Conservation (phyloP, 2,888 invertebrate genomes). For the Amphimallon solstitiale region DNA sequence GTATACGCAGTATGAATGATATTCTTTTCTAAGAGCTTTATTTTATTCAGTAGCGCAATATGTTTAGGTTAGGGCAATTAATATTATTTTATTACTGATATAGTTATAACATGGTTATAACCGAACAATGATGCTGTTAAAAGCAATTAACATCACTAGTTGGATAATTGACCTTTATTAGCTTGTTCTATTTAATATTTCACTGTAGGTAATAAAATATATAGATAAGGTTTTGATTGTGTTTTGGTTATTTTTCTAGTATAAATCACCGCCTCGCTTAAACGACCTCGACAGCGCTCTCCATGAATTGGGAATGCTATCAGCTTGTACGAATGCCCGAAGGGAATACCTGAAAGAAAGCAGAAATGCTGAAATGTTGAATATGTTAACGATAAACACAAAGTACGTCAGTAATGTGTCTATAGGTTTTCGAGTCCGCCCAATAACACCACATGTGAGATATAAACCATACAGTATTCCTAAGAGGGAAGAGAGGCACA, state of each 20-base stretch:
- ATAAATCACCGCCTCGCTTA: conserved; percentile 50
- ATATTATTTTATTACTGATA: conserved; percentile 17
- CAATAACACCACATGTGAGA: conserved; percentile 65
- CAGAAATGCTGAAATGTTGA: conserved; percentile 59
- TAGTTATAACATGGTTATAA: neutral
- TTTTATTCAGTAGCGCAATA: conserved; percentile 13
- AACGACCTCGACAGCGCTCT: conserved; percentile 70
- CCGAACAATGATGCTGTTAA: too few relatives aligned
- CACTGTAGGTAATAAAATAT: too few relatives aligned
- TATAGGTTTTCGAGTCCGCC: conserved; percentile 70
- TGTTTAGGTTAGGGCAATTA: conserved; percentile 33
- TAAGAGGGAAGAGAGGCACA: conserved; percentile 66
- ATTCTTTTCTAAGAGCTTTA: neutral
- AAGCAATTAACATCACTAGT: neutral
- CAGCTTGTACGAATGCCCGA: conserved; percentile 69
- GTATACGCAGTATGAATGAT: neutral
- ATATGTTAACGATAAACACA: conserved; percentile 66
- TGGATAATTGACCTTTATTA: too few relatives aligned
- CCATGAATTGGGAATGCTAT: conserved; percentile 71
- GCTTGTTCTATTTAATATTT: too few relatives aligned
- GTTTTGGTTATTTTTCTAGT: conserved; percentile 3
- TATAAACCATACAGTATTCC: conserved; percentile 70
- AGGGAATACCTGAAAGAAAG: conserved; percentile 69
- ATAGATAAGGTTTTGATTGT: neutral
- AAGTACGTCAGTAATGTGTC: conserved; percentile 72